Percentiles rank a stretch among this genome's conserved stretches.
These are phyloP conservation scores for Thaleichthys pacificus DNA, from an alignment of 2,797 vertebrate genomes.

Conservation along the genomic window DNA sequence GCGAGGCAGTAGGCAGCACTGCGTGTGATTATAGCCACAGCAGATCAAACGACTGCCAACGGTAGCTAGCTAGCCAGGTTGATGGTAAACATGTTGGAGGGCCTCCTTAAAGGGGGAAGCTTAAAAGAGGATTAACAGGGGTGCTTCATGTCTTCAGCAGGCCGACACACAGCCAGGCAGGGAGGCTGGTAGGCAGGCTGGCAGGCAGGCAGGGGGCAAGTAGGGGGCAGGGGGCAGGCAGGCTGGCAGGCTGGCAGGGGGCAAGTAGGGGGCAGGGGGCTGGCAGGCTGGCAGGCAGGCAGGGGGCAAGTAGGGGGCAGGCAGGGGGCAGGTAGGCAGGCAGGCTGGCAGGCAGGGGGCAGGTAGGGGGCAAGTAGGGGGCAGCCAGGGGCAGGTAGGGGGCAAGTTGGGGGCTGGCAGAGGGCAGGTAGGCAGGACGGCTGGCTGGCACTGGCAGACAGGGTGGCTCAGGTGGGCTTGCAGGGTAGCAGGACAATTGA, in stretches of 20 bases:
- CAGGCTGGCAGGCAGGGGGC: background rate
- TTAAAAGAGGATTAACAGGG: constrained; percentile 5
- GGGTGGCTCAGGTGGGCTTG: too few species aligned
- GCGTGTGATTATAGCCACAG: constrained; percentile 20
- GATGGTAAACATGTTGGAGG: constrained; percentile 43
- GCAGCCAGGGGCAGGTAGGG: background rate
- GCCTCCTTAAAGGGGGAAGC: constrained; percentile 9
- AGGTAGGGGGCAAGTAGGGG: background rate
- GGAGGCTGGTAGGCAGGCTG: background rate
- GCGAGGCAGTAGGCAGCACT: background rate
- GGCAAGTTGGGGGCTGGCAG: background rate
- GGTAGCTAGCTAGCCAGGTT: constrained; percentile 46
- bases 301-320: background rate
- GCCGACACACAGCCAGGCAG: background rate
- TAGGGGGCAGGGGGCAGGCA: background rate
- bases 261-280: background rate
- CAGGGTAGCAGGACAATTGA: too few species aligned
- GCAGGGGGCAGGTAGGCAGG: background rate
- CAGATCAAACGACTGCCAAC: constrained; percentile 33
- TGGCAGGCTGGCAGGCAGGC: background rate
- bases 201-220: background rate
- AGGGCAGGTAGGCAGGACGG: background rate
- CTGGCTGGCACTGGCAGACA: background rate
- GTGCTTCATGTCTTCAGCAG: constrained; percentile 4
- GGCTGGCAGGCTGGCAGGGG: background rate